A percentile compares a stretch with the other conserved stretches of the same genome.
Conservation (phyloP, 2,888 invertebrate genomes). For the Caenorhabditis sp. region DNA sequence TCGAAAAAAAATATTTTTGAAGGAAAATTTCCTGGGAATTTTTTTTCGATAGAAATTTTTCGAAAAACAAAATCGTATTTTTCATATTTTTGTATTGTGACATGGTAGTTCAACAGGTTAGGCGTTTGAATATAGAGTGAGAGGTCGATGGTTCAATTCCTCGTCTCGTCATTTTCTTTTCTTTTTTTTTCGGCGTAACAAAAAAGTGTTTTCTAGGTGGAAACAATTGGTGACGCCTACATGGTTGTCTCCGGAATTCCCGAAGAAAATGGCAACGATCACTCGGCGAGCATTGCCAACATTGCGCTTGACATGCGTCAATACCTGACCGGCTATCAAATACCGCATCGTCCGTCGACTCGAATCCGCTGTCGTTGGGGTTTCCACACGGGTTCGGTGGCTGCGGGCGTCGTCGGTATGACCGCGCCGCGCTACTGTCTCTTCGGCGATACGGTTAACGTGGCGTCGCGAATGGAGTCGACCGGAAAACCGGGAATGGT, state of each 20-base stretch:
- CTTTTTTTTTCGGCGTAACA: too few species aligned
- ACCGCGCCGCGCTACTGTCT: conserved; percentile 67
- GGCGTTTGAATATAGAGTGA: too few species aligned
- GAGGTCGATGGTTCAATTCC: too few species aligned
- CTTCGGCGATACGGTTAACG: conserved; percentile 65
- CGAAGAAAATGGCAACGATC: conserved; percentile 65
- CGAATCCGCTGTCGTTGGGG: conserved; percentile 67
- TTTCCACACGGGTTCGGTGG: conserved; percentile 65
- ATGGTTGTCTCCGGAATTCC: conserved; percentile 69
- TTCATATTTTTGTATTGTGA: too few species aligned
- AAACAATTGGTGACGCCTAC: conserved; percentile 68
- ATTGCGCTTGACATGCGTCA: conserved; percentile 63
- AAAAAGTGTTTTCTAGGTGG: conserved; percentile 53
- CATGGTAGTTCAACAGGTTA: too few species aligned
- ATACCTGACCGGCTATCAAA: conserved; percentile 59
- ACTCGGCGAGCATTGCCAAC: conserved; percentile 61
- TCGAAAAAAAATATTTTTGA: too few species aligned
- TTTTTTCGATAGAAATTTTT: too few species aligned
- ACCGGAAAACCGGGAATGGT: conserved; percentile 60
- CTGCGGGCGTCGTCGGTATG: conserved; percentile 67
- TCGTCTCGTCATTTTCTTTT: too few species aligned
- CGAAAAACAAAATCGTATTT: too few species aligned
- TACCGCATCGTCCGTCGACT: conserved; percentile 58
- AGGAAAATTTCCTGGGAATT: too few species aligned
- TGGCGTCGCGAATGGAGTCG: conserved; percentile 57